A percentile compares a stretch with the other conserved stretches of the same genome.
Conservation (phyloP, 1,140 invertebrate species). For the Drosophila mayri region DNA sequence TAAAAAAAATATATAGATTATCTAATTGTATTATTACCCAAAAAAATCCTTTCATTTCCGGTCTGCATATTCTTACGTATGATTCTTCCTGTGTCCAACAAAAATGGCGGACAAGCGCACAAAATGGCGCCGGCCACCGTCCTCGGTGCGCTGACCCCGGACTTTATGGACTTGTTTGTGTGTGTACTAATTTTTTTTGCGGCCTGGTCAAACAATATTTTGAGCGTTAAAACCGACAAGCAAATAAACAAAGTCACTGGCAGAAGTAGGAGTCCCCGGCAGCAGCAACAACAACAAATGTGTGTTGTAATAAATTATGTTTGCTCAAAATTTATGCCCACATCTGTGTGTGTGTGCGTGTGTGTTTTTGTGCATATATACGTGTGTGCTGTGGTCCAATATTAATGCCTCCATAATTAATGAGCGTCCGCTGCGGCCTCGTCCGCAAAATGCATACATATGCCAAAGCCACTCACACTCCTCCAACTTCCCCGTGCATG, state of each 20-base stretch:
- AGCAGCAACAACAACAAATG: slow-evolving; percentile 52
- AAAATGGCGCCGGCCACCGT: slow-evolving; percentile 63
- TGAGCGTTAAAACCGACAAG: slow-evolving; percentile 78
- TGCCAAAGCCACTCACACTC: slow-evolving; percentile 58
- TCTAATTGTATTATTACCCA: too few relatives aligned
- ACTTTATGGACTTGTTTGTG: slow-evolving; percentile 7
- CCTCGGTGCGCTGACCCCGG: slow-evolving; percentile 66
- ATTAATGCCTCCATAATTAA: slow-evolving; percentile 61
- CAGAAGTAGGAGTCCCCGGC: slow-evolving; percentile 44
- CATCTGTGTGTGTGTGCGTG: slow-evolving; percentile 16
- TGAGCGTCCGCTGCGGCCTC: slow-evolving; percentile 69
- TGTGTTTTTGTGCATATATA: slow-evolving; percentile 29
- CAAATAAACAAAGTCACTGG: slow-evolving; percentile 65
- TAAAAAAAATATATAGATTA: not conserved
- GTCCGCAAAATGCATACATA: slow-evolving; percentile 76
- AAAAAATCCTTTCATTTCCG: not conserved
- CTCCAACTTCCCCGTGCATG: too few relatives aligned
- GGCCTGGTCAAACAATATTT: slow-evolving; percentile 56
- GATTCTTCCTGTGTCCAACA: slow-evolving; percentile 8
- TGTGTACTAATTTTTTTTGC: slow-evolving; percentile 48
- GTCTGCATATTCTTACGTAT: not conserved
- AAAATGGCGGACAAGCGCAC: slow-evolving; percentile 59
- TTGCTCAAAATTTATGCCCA: slow-evolving; percentile 76
- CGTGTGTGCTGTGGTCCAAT: slow-evolving; percentile 48
- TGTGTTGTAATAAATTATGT: slow-evolving; percentile 80